A percentile compares a stretch with the other conserved stretches of the same genome.
These are phyloP conservation scores for Cynopterus brachyotis DNA, from an alignment of 2,113 vertebrate species.

Conservation along the genomic window DNA sequence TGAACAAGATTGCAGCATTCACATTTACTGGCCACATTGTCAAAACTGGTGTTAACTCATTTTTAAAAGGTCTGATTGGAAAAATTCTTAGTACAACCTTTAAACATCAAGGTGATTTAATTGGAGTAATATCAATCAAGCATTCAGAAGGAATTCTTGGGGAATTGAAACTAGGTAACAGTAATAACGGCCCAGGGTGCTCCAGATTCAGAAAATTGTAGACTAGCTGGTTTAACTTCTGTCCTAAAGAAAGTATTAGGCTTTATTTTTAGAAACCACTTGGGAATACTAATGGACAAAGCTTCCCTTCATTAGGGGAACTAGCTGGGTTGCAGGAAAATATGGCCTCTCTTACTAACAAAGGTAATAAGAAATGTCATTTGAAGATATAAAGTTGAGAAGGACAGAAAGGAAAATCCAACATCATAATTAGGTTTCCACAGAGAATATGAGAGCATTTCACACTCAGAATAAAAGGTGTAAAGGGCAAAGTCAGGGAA, in stretches of 20 bases:
- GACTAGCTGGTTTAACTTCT: constrained; percentile 54
- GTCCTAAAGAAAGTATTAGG: constrained; percentile 49
- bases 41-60: not conserved
- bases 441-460: constrained; percentile 44
- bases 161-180: constrained; percentile 35
- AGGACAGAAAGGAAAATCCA: constrained; percentile 64
- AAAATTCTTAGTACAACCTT: not conserved
- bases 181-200: constrained; percentile 27
- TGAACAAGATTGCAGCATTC: not conserved
- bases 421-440: constrained; percentile 70
- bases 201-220: constrained; percentile 6
- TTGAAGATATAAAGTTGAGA: constrained; percentile 67
- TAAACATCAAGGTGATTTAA: constrained; percentile 12
- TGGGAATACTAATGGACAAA: constrained; percentile 44
- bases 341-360: constrained; percentile 57
- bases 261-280: constrained; percentile 61
- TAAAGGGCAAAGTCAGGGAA: constrained; percentile 36
- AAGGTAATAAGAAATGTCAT: constrained; percentile 67
- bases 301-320: constrained; percentile 63
- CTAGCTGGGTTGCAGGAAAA: constrained; percentile 44
- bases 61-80: not conserved
- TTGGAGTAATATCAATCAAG: not conserved
- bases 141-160: constrained; percentile 43
- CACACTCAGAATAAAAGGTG: constrained; percentile 1
- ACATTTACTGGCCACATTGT: not conserved